Percentiles rank a stretch among this genome's conserved stretches.
phyloP scores from a whole-genome alignment of 2,113 vertebrate species.

The Upupa epops region DNA sequence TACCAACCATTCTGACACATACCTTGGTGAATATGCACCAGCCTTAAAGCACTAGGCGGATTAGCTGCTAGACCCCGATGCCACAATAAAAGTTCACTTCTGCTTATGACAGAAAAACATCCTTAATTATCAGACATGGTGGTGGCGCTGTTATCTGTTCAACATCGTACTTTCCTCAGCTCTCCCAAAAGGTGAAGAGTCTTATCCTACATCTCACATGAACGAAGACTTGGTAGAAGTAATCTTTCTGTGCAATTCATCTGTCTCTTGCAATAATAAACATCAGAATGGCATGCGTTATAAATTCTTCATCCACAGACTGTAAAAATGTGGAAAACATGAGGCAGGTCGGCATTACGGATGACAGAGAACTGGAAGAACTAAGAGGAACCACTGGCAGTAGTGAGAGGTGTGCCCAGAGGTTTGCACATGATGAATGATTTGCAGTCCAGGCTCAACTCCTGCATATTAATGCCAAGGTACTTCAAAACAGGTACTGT shows the following conservation, averaged over 20 bases:
- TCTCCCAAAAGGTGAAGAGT: neutral
- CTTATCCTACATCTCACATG: neutral
- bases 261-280: slow-evolving; percentile 7
- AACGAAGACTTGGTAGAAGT: neutral
- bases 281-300: neutral
- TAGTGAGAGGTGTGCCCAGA: neutral
- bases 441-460: neutral
- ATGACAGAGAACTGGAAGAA: slow-evolving; percentile 1
- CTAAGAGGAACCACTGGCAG: neutral
- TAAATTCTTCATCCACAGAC: neutral
- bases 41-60: neutral
- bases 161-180: neutral
- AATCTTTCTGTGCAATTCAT: neutral
- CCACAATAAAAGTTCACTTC: neutral
- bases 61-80: neutral
- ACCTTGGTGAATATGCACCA: neutral
- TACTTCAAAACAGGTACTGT: neutral
- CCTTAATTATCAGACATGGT: neutral
- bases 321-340: neutral
- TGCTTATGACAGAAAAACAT: neutral
- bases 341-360: neutral
- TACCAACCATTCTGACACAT: neutral
- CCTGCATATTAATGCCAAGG: neutral
- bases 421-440: neutral
- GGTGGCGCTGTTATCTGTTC: neutral